These are phyloP conservation scores for Rhagonycha fulva DNA, from an alignment of 2,888 invertebrate genomes.

Conservation along the genomic window DNA sequence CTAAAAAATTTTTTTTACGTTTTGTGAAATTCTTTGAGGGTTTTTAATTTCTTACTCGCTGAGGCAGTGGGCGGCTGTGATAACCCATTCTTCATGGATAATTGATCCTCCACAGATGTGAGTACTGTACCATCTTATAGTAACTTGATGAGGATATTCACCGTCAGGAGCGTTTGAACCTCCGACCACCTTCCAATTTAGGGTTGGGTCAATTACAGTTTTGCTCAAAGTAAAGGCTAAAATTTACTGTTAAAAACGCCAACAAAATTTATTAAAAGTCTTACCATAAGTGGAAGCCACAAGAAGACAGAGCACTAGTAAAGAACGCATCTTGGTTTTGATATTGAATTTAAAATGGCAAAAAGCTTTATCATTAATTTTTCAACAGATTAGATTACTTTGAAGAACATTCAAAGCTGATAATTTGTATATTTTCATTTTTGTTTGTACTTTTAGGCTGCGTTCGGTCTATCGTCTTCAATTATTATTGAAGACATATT, in stretches of 20 bases:
- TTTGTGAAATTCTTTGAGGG: too few relatives aligned
- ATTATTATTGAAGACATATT: too few relatives aligned
- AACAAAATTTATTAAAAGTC: too few relatives aligned
- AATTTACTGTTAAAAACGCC: neutral
- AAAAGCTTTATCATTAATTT: too few relatives aligned
- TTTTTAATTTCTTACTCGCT: slow-evolving; percentile 3
- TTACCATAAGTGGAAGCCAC: too few relatives aligned
- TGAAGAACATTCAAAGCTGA: too few relatives aligned
- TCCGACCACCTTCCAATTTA: slow-evolving; percentile 19
- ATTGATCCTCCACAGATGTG: slow-evolving; percentile 42
- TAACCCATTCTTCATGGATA: slow-evolving; percentile 30
- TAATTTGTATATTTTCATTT: too few relatives aligned
- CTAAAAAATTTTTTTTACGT: neutral
- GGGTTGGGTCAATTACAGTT: neutral
- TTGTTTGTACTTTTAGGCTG: too few relatives aligned
- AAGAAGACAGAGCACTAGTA: neutral
- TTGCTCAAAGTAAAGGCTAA: neutral
- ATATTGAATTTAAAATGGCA: too few relatives aligned
- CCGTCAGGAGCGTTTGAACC: slow-evolving; percentile 31
- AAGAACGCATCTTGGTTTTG: neutral
- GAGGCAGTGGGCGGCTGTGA: slow-evolving; percentile 44
- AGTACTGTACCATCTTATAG: slow-evolving; percentile 44
- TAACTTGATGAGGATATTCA: slow-evolving; percentile 40
- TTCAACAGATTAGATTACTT: too few relatives aligned
- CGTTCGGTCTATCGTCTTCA: too few relatives aligned